Evolutionary conservation across 2,113 vertebrate genomes (phyloP).

Genomic region (Cyanoliseus patagonus): DNA sequence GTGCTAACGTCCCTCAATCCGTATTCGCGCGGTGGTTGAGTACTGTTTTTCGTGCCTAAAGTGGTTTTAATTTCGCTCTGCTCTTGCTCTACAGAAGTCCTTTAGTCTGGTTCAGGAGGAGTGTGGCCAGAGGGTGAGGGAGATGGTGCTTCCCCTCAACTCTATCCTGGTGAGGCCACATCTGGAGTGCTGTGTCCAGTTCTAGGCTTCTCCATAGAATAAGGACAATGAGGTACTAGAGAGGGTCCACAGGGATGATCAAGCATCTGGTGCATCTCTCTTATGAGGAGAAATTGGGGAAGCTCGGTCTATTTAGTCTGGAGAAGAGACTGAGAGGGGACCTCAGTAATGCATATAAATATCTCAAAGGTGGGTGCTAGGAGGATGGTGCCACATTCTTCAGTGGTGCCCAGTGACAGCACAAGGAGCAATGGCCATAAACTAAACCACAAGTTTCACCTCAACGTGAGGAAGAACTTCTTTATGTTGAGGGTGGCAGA

Average conservation of each 20-base stretch:
- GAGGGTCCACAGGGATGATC: background rate
- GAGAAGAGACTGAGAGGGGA: background rate
- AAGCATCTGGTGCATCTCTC: background rate
- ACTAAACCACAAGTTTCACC: background rate
- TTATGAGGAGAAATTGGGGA: background rate
- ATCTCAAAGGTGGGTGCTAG: background rate
- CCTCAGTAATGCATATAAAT: background rate
- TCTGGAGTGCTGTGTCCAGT: background rate
- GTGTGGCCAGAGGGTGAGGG: background rate
- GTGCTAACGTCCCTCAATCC: fast-evolving
- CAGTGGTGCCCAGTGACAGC: background rate
- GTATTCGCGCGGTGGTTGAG: background rate
- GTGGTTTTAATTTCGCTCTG: fast-evolving
- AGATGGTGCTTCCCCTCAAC: background rate
- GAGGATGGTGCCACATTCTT: background rate
- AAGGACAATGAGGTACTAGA: background rate
- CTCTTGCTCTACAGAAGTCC: background rate
- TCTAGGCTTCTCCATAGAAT: background rate
- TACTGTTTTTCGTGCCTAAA: fast-evolving
- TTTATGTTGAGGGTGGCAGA: background rate
- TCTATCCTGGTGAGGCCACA: background rate
- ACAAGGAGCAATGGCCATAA: background rate
- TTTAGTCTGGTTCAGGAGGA: background rate
- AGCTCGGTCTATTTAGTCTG: background rate
- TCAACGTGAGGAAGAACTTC: background rate